These are phyloP conservation scores for Podotricha telesiphe DNA, from an alignment of 2,888 invertebrate species.

Conservation along the genomic window DNA sequence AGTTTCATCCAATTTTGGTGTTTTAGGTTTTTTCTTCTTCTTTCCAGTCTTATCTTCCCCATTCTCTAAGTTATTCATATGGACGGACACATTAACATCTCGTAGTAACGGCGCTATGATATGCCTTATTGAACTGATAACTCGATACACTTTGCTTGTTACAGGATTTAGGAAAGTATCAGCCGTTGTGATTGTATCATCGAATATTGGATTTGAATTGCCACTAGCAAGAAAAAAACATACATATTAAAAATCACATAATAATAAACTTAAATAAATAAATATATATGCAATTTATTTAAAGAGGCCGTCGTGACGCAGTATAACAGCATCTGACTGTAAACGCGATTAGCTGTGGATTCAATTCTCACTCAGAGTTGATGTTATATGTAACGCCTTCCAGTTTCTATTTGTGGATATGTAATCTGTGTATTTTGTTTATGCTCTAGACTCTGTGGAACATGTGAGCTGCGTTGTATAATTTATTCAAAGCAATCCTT, in stretches of 20 bases:
- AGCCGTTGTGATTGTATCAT: slow-evolving; percentile 47
- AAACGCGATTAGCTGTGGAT: too few species aligned
- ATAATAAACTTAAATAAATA: neutral
- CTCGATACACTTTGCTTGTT: slow-evolving; percentile 59
- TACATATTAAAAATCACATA: neutral
- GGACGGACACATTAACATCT: slow-evolving; percentile 16
- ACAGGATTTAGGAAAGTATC: slow-evolving; percentile 48
- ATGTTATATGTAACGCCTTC: too few species aligned
- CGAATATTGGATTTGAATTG: slow-evolving; percentile 49
- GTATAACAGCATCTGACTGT: too few species aligned
- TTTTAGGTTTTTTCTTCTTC: slow-evolving; percentile 43
- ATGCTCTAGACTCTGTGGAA: too few species aligned
- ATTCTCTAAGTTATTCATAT: slow-evolving; percentile 32
- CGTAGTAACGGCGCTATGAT: slow-evolving; percentile 52
- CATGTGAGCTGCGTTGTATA: too few species aligned
- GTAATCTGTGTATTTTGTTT: too few species aligned
- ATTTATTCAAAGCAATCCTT: too few species aligned
- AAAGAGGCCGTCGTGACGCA: too few species aligned
- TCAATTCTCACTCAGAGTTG: too few species aligned
- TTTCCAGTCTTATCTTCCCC: slow-evolving; percentile 44
- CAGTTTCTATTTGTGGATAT: too few species aligned
- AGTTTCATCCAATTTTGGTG: slow-evolving; percentile 34
- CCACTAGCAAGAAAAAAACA: slow-evolving; percentile 51
- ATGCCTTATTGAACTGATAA: slow-evolving; percentile 56
- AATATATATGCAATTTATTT: too few species aligned